Evolutionary conservation across 2,797 vertebrate species (phyloP), one percentile per base, ranked within the genome.

Genomic region (Lates japonicus): DNA sequence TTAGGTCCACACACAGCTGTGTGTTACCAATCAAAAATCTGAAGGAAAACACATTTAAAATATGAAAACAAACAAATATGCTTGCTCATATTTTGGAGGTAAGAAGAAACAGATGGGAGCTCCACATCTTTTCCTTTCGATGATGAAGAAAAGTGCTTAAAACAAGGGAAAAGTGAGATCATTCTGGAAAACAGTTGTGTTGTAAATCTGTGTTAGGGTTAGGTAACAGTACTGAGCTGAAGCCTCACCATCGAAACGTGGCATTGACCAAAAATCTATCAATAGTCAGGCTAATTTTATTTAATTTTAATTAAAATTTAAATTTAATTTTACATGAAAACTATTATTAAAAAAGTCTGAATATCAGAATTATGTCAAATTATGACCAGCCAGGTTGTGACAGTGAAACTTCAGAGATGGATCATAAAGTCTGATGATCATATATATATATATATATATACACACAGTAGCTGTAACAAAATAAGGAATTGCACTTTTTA

Each of bases 11-110:
- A 33, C 44, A 83, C 46, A 64, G 60, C 48, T 22, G 25, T 5
- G 8, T 19, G n/a, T 11, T 1, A 37, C 31, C 4, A 52, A 63
- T 84, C 37, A 54, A 61, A 84, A 58, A 74, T 76, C 55, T 65
- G 74, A 70, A 90, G 92, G 91, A 95, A 94, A 95, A 95, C 92
- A 94, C 93, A 81, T 83, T 83, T 80, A 92, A 94, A 95, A 95
- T 94, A 95, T 92, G 91, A 93, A 86, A 85, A 85, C 92, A 93
- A 90, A 82, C 79, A 69, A 19, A 68, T 35, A 2, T 66, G 89
- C 70, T 90, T 88, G 90, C 33, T 91, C 91, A 93, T 93, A 94
- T 95, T 95, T 95, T 90, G 67, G 55, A 87, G 70, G 46, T 42
- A 58, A 77, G 64, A 71, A 62, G 76, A 88, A 68, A 89, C 35